These are phyloP conservation scores for Cryptus armator DNA, from an alignment of 2,888 invertebrate genomes.

Conservation along the genomic window DNA sequence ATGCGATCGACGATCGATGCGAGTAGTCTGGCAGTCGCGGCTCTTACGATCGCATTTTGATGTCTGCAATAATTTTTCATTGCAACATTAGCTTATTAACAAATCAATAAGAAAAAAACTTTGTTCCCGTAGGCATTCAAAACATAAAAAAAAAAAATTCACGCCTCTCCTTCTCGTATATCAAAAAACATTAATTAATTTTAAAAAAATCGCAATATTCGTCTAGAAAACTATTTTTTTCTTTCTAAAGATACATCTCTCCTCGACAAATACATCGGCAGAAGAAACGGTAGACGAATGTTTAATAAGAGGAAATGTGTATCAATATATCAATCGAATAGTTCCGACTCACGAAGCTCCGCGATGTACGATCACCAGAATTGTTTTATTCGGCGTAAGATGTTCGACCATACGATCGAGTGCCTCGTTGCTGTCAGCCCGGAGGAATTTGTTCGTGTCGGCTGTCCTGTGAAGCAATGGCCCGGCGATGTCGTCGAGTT, in stretches of 20 bases:
- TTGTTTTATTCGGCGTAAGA: slow-evolving; percentile 89
- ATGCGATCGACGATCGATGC: slow-evolving; percentile 90
- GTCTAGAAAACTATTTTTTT: too few species aligned
- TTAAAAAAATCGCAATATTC: neutral
- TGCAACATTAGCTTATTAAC: neutral
- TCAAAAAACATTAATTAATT: too few species aligned
- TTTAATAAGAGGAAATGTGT: neutral
- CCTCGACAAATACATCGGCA: neutral
- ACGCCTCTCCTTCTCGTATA: too few species aligned
- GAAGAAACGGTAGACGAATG: neutral
- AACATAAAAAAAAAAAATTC: too few species aligned
- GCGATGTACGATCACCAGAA: slow-evolving; percentile 89
- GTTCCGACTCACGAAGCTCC: slow-evolving; percentile 87
- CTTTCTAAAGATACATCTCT: too few species aligned
- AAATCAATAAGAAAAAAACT: neutral
- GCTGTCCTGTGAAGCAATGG: slow-evolving; percentile 95
- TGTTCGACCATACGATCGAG: slow-evolving; percentile 93
- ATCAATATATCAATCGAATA: slow-evolving; percentile 47
- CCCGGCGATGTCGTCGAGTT: slow-evolving; percentile 94
- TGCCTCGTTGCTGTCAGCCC: slow-evolving; percentile 94
- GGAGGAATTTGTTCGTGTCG: slow-evolving; percentile 96
- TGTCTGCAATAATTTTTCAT: slow-evolving; percentile 86
- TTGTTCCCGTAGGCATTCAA: too few species aligned
- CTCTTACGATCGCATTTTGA: slow-evolving; percentile 95
- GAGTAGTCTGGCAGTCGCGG: slow-evolving; percentile 93